A percentile compares a stretch with the other conserved stretches of the same genome.
These are phyloP conservation scores for Dendrocincla tyrannina DNA, from an alignment of 2,797 vertebrate genomes.

Conservation along the genomic window DNA sequence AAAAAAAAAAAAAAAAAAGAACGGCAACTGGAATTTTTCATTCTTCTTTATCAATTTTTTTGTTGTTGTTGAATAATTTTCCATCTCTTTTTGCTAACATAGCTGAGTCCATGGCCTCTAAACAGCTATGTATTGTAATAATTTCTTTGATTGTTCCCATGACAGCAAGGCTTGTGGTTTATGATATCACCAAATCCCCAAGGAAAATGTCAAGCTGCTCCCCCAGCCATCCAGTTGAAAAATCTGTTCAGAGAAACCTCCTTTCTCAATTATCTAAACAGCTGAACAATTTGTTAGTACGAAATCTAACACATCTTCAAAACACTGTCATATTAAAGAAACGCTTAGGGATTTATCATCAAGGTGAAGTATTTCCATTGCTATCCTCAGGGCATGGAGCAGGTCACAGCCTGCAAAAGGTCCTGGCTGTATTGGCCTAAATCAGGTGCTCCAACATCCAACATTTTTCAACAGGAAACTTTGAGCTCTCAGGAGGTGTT, in stretches of 20 bases:
- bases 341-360: not conserved
- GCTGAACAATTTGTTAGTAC: constrained; percentile 6
- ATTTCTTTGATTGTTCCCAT: not conserved
- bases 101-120: not conserved
- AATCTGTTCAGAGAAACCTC: not conserved
- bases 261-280: not conserved
- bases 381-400: not conserved
- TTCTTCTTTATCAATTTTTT: not conserved
- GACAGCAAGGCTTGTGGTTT: not conserved
- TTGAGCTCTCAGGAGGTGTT: not conserved
- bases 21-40: not conserved
- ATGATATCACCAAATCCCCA: not conserved
- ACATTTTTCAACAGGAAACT: not conserved
- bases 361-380: not conserved
- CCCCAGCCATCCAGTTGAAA: not conserved
- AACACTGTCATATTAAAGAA: constrained; percentile 10
- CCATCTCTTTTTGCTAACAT: not conserved
- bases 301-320: not conserved
- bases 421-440: not conserved
- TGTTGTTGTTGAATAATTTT: not conserved
- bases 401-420: not conserved
- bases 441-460: not conserved
- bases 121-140: not conserved
- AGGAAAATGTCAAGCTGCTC: not conserved
- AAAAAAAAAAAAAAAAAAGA: not conserved